A percentile compares a stretch with the other conserved stretches of the same genome.
phyloP scores from a whole-genome alignment of 2,797 vertebrate genomes.

The Paratrypauchen microcephalus region DNA sequence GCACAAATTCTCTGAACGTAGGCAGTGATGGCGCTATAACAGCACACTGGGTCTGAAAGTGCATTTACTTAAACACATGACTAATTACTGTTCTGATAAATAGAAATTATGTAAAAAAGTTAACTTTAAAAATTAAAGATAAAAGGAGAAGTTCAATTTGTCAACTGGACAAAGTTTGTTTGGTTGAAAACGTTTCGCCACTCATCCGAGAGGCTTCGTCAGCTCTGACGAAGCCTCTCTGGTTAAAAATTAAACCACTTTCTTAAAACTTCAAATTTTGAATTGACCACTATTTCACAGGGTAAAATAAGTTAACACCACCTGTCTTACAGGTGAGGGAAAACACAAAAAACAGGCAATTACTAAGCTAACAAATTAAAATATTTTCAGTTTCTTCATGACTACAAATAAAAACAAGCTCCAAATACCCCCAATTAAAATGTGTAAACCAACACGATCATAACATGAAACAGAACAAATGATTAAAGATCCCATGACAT shows the following conservation, averaged over 20 bases:
- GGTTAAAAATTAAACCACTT: conserved; percentile 1
- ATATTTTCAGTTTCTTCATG: conserved; percentile 5
- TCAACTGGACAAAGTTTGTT: too few relatives aligned
- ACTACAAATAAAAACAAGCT: conserved; percentile 19
- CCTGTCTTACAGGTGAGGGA: not conserved
- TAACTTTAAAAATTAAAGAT: not conserved
- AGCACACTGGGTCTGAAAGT: not conserved
- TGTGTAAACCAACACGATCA: conserved; percentile 2
- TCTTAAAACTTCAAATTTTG: conserved; percentile 7
- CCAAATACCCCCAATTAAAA: conserved; percentile 30
- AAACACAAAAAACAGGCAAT: conserved; percentile 10
- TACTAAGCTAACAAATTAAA: conserved; percentile 6
- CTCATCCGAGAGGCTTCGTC: too few relatives aligned
- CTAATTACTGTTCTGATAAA: conserved; percentile 5
- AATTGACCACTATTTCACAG: conserved; percentile 26
- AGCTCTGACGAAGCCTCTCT: too few relatives aligned
- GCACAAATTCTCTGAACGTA: conserved; percentile 1
- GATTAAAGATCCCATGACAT: too few relatives aligned
- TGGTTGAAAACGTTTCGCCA: too few relatives aligned
- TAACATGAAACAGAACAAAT: conserved; percentile 44
- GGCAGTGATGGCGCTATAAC: conserved; percentile 10
- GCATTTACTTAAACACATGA: not conserved
- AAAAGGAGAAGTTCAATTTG: too few relatives aligned
- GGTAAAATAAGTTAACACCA: conserved; percentile 4
- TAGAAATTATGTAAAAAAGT: conserved; percentile 8